Evolutionary conservation across 2,888 invertebrate species (phyloP).

Genomic region (Andrena haemorrhoa): DNA sequence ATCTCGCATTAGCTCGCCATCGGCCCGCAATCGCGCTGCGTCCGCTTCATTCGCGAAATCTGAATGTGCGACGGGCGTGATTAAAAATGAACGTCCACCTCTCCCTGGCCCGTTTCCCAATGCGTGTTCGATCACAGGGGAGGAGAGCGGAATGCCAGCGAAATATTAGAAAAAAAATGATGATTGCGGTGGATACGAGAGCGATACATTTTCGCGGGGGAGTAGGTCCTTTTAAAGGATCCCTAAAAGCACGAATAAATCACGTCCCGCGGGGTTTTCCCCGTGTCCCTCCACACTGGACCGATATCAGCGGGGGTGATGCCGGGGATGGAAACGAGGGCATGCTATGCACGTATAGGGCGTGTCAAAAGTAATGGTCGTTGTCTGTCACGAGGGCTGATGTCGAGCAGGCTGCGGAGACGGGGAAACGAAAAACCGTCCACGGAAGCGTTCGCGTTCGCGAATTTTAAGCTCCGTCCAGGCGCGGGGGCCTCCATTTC

Average conservation of each 20-base stretch:
- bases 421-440: constrained; percentile 29
- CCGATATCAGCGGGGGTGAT: constrained; percentile 22
- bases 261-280: constrained; percentile 66
- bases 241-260: constrained; percentile 75
- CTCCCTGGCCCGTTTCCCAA: background rate
- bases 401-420: constrained; percentile 30
- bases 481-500: background rate
- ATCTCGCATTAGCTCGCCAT: background rate
- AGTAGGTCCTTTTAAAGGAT: constrained; percentile 68
- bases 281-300: constrained; percentile 10
- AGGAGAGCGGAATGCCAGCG: background rate
- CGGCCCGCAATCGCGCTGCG: background rate
- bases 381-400: constrained; percentile 66
- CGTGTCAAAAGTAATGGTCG: constrained; percentile 77
- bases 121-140: background rate
- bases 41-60: background rate
- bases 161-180: constrained; percentile 38
- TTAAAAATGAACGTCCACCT: background rate
- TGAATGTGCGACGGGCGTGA: background rate
- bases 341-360: constrained; percentile 63
- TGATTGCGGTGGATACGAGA: constrained; percentile 22
- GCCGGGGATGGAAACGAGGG: constrained; percentile 34
- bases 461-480: constrained; percentile 10
- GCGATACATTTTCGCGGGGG: constrained; percentile 44
- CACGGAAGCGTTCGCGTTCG: constrained; percentile 18